Conservation (phyloP, 2,888 invertebrate genomes). For the Eurytoma adleriae region DNA sequence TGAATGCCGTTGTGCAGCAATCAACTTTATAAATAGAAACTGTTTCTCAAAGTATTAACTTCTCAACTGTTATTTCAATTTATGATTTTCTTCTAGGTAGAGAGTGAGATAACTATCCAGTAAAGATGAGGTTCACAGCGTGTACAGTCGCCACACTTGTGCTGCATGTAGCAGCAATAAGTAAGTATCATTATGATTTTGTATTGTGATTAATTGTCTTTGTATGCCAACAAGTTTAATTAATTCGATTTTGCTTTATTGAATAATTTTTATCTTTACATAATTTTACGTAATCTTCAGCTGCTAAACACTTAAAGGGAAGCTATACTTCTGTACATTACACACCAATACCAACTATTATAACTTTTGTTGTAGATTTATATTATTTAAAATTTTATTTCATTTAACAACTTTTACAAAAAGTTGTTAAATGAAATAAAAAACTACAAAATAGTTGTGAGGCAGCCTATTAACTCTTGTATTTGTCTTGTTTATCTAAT, state of each 20-base stretch:
- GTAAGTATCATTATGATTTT: slow-evolving; percentile 64
- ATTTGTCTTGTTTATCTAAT: no score
- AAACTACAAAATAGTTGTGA: no score
- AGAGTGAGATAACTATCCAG: slow-evolving; percentile 51
- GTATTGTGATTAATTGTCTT: slow-evolving; percentile 11
- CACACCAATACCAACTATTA: no score
- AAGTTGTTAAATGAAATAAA: no score
- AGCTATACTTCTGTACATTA: no score
- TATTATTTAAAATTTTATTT: no score
- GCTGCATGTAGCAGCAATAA: slow-evolving; percentile 67
- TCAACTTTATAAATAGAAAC: slow-evolving; percentile 45
- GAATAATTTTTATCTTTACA: no score
- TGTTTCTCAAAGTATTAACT: slow-evolving; percentile 21
- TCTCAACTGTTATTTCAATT: slow-evolving; percentile 54
- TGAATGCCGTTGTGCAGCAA: slow-evolving; percentile 36
- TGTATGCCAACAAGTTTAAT: slow-evolving; percentile 40
- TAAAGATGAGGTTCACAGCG: slow-evolving; percentile 67
- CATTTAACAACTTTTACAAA: no score
- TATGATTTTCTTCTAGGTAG: slow-evolving; percentile 60
- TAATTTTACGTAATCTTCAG: no score
- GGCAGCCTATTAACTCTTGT: no score
- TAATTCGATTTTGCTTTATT: slow-evolving; percentile 17
- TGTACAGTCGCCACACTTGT: slow-evolving; percentile 65
- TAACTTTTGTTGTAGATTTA: no score
- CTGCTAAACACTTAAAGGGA: no score